Base-by-base conservation (phyloP, 1,140 invertebrate species). In the Macrobrachium rosenbergii region DNA sequence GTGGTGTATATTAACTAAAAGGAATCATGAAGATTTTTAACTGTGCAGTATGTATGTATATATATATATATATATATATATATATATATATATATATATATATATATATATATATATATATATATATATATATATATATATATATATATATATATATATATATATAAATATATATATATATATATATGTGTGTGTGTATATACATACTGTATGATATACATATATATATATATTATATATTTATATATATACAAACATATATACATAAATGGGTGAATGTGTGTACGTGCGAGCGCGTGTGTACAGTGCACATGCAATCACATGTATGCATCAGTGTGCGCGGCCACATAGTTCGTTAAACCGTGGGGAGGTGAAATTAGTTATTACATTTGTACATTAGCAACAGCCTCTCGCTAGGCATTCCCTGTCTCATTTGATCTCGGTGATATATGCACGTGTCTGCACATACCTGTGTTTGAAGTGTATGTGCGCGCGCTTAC, bases 51-150 rank as follows among this genome's bases (percentile, higher is more conserved):
- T 67, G 8, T 67, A 67, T 67, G 8, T 67, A 67, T 67, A 28
- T 67, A 67, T 67, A 67, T 67, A 67, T 67, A 67, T 67, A 67
- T 67, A 17, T 67, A 67, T 67, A 67, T 67, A 67, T 67, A 67
- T 67, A 67, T 67, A 67, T 67, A 67, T 67, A 67, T 67, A 67
- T 14, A n/a, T 21, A 8, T 21, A 67, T 67, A 67, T 67, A 17
- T 67, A 67, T 67, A 67, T 14, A 67, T 7, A 67, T 6, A 67
- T 6, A 67, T 17, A 67, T 67, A n/a, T n/a, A n/a, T n/a, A 14
- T 67, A 14, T 67, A 67, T 67, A 14, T 67, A 67, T 67, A 67
- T 23, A 14, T 67, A 67, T 67, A 67, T 14, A 67, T 14, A 67
- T 67, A 67, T 67, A 67, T 67, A 67, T 67, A 67, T 67, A 67